Evolutionary conservation across 2,888 invertebrate genomes (phyloP).

Genomic region (Mactromeris polynyma): DNA sequence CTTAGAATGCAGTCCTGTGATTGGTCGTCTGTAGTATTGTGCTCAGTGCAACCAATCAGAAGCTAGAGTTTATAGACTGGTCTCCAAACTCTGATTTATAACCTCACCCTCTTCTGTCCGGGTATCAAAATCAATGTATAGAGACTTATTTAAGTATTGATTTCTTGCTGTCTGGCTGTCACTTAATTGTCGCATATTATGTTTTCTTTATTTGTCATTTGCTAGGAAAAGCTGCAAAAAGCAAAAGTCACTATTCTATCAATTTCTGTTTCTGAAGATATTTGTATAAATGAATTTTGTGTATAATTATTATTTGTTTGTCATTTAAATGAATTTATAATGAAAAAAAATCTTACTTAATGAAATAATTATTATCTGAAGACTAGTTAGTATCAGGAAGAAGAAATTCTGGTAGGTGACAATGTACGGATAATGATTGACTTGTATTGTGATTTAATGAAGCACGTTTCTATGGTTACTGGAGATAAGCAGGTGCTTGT

Average conservation of each 20-base stretch:
- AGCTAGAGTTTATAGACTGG: no score
- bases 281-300: no score
- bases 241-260: constrained; percentile 59
- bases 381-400: neutral
- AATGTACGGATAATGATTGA: neutral
- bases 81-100: no score
- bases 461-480: neutral
- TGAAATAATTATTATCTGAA: neutral
- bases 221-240: constrained; percentile 41
- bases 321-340: no score
- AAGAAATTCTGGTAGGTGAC: neutral
- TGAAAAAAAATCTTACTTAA: neutral
- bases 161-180: neutral
- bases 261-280: neutral
- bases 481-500: no score
- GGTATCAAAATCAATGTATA: no score
- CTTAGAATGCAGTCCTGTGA: no score
- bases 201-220: constrained; percentile 7
- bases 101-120: no score
- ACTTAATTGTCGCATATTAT: constrained; percentile 1
- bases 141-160: neutral
- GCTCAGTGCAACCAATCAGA: no score
- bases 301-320: no score
- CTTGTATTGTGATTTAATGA: neutral
- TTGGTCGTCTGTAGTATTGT: no score